Evolutionary conservation across 35 echinoderm and acorn worm genomes (phyloP).

Genomic region (Holothuria glaberrima): DNA sequence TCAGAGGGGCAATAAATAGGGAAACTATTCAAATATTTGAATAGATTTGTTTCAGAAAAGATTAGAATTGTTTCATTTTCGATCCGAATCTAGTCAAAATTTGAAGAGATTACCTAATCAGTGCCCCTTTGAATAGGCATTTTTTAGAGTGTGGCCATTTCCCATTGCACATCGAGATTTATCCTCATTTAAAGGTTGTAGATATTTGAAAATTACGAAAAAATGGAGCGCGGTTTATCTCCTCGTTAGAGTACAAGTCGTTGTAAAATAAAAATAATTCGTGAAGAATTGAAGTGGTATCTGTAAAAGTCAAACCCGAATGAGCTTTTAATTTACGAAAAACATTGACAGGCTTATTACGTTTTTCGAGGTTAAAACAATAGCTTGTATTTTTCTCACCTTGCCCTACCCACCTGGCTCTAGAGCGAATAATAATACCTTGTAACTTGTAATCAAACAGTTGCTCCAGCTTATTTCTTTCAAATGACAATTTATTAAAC

Average conservation of each 20-base stretch:
- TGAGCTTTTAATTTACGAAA: not conserved
- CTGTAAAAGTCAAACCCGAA: not conserved
- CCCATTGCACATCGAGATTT: slow-evolving; percentile 5
- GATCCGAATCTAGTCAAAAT: too few species aligned
- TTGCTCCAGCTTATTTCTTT: too few species aligned
- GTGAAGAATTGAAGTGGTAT: slow-evolving; percentile 31
- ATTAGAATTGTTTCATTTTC: too few species aligned
- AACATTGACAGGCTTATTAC: not conserved
- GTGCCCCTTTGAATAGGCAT: too few species aligned
- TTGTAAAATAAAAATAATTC: slow-evolving; percentile 44
- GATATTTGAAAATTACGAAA: not conserved
- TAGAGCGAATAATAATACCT: slow-evolving; percentile 46
- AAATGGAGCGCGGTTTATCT: not conserved
- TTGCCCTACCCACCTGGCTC: slow-evolving; percentile 28
- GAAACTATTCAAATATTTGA: too few species aligned
- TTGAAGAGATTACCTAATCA: too few species aligned
- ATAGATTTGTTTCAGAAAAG: too few species aligned
- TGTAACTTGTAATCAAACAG: slow-evolving; percentile 46
- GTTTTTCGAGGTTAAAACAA: not conserved
- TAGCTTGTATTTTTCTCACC: slow-evolving; percentile 47
- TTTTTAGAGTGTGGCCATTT: too few species aligned
- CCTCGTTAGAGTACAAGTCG: not conserved
- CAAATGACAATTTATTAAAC: too few species aligned
- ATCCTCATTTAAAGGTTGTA: not conserved
- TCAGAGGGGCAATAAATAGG: too few species aligned